phyloP scores from a whole-genome alignment of 2,888 invertebrate genomes.

The Hirudinaria manillensis region DNA sequence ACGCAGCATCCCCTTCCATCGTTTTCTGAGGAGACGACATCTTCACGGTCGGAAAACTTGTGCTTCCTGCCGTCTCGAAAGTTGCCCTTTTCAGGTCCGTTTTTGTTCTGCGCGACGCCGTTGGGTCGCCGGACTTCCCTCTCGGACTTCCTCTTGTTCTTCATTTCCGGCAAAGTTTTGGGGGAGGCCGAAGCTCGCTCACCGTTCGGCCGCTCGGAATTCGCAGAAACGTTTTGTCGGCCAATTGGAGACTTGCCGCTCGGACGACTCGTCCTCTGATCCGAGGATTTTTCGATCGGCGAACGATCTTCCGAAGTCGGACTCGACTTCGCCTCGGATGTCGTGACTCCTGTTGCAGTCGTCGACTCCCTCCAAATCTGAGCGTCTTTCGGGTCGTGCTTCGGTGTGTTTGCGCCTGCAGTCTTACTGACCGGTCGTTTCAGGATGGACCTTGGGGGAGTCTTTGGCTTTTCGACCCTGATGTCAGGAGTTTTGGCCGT shows the following conservation, averaged over 20 bases:
- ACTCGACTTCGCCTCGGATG: neutral
- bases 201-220: neutral
- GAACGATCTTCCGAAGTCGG: too few species aligned
- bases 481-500: conserved; percentile 9
- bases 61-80: conserved; percentile 3
- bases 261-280: too few species aligned
- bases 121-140: neutral
- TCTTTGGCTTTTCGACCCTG: neutral
- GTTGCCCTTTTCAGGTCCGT: neutral
- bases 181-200: neutral
- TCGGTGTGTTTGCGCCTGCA: neutral
- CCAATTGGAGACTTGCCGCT: too few species aligned
- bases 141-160: neutral
- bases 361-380: conserved; percentile 9
- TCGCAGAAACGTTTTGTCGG: neutral
- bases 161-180: conserved; percentile 9
- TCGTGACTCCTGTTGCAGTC: neutral
- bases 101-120: neutral
- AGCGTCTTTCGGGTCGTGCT: neutral
- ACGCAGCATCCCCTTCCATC: conserved; percentile 1
- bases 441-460: conserved; percentile 18
- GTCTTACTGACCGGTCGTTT: neutral
- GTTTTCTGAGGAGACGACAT: neutral
- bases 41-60: neutral
- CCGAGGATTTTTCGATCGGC: too few species aligned